A percentile compares a stretch with the other conserved stretches of the same genome.
These are phyloP conservation scores for Drosophila atripex DNA, from an alignment of 2,888 invertebrate genomes.

Conservation along the genomic window DNA sequence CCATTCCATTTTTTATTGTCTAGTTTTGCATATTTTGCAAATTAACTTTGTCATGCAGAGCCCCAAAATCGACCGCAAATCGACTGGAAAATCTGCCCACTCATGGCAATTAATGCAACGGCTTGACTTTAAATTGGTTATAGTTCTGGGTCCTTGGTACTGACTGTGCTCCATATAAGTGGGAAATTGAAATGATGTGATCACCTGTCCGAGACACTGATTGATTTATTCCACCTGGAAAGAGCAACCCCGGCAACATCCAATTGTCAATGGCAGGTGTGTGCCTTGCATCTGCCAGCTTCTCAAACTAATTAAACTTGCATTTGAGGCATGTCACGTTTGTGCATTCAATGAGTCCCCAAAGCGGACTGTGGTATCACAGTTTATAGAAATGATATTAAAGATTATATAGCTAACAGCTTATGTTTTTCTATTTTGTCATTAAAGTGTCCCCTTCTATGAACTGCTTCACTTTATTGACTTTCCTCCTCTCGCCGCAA, in stretches of 20 bases:
- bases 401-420: too few relatives aligned
- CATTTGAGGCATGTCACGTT: conserved; percentile 43
- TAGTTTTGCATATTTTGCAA: conserved; percentile 47
- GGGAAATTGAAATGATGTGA: conserved; percentile 31
- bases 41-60: conserved; percentile 26
- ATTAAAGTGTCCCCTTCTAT: too few relatives aligned
- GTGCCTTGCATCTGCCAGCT: conserved; percentile 7
- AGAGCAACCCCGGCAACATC: conserved; percentile 8
- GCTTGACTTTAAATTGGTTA: conserved; percentile 14
- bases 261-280: conserved; percentile 21
- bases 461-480: not conserved
- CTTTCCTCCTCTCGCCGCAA: conserved; percentile 20
- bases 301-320: conserved; percentile 67
- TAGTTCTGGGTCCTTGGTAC: conserved; percentile 8
- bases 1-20: conserved; percentile 22
- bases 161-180: conserved; percentile 5
- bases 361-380: conserved; percentile 4
- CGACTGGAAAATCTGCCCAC: conserved; percentile 54
- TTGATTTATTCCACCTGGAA: conserved; percentile 35
- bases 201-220: conserved; percentile 30
- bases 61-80: conserved; percentile 56
- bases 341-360: not conserved
- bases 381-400: too few relatives aligned
- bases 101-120: conserved; percentile 57
- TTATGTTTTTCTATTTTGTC: too few relatives aligned